Base-by-base conservation (phyloP, 2,888 invertebrate species). In the Eucera pruinosa region DNA sequence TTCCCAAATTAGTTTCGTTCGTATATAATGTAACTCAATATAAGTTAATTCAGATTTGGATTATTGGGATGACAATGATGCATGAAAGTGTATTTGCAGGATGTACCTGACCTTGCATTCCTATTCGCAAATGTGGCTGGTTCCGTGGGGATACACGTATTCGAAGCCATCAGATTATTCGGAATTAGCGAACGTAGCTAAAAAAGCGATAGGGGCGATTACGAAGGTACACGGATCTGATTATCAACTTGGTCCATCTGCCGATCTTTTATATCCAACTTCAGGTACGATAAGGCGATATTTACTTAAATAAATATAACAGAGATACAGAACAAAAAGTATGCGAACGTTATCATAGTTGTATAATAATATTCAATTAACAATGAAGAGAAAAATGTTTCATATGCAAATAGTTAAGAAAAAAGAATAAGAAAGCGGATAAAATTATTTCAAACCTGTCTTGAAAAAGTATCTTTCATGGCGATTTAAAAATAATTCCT, bases 21-120 rank as follows among this genome's bases (percentile, higher is more conserved):
- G n/a, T 20, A 2, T 9, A 6, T 4, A 13, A 18, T 33, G 33
- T 15, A 1, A 23, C 2, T 25, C 6, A 30, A 30, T 20, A 7
- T 11, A 45, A 30, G 7, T 20, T 45, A 45, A 27, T 58, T 20
- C 1, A 3, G 15, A 27, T 36, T 6, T 33, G 1, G 2, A 48
- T 7, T 6, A 4, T 2, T 15, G 2, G 11, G n/a, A 55, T 1
- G 43, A 7, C n/a, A 1, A 60, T 30, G 2, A 45, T 20, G 0
- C 11, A 9, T 50, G 0, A 9, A 52, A 33, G 15, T 7, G 55
- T 52, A 11, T 36, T 77, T 79, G n/a, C 72, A 92, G 92, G 93
- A 93, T 94, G 68, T 95, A 94, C 87, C 89, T 95, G 76, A 94
- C 95, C 1, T 91, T 95, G 58, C 95, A 95, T 87, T 95, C 95